Conservation (phyloP, 2,797 vertebrate genomes). For the Loriculus beryllinus region DNA sequence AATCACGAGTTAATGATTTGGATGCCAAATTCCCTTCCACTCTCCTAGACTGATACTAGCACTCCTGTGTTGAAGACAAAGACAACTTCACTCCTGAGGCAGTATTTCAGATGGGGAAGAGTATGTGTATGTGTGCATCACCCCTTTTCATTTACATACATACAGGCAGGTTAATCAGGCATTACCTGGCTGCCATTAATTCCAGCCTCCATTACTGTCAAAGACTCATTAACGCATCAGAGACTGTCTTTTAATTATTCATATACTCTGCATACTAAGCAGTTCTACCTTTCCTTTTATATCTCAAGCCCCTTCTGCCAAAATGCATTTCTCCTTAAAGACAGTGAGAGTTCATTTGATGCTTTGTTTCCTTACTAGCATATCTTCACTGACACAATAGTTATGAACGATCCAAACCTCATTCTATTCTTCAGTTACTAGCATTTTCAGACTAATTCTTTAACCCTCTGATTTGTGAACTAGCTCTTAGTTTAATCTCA, state of each 20-base stretch:
- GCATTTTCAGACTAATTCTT: not conserved
- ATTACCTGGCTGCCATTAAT: slow-evolving; percentile 36
- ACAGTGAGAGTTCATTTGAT: not conserved
- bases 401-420: not conserved
- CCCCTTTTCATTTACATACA: not conserved
- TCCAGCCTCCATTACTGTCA: slow-evolving; percentile 19
- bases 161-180: slow-evolving; percentile 44
- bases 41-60: not conserved
- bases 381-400: not conserved
- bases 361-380: not conserved
- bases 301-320: not conserved
- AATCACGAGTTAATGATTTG: not conserved
- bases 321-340: not conserved
- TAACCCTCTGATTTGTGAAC: not conserved
- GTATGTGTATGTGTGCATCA: not conserved
- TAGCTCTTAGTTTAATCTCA: not conserved
- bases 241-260: slow-evolving; percentile 15
- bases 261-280: not conserved
- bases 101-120: not conserved
- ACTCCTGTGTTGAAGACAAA: not conserved
- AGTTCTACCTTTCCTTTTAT: not conserved
- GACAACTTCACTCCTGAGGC: not conserved
- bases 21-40: not conserved
- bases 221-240: not conserved
- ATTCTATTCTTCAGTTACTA: not conserved